Evolutionary conservation across 2,113 vertebrate genomes (phyloP), one percentile per base, ranked within the genome.

Genomic region (Vulpes ferrilata): DNA sequence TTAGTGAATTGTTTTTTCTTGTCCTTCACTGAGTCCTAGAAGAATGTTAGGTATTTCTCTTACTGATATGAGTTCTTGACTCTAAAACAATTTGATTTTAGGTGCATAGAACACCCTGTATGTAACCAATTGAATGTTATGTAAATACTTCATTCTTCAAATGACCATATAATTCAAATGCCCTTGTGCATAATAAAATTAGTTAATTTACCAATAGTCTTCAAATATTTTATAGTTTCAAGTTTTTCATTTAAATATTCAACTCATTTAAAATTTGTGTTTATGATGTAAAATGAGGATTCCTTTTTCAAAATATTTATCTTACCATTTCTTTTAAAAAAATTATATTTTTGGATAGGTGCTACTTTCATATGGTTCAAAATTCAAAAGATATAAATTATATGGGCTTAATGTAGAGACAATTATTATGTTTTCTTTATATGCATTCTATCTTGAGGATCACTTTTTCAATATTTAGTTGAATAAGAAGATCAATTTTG

Each of bases 391-490:
- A 0, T 81, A 3, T 30, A 69, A 59, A 85, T 53, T 60, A 64
- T 27, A 13, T 73, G 62, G 51, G 8, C 2, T 43, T 59, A 95
- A 59, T 30, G 1, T 84, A 84, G 20, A 88, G 53, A 59, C 9
- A 64, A 19, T 32, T 91, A 74, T 35, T 64, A 81, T 16, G 25
- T 83, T 76, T 84, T 92, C 11, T 73, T 92, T 64, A 87, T 79
- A 86, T 25, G 32, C 5, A 48, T 92, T 87, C 22, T 92, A 32
- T 43, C 65, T 35, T 74, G 55, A 76, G 1, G 88, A 76, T 84
- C 71, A 62, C 62, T 91, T 92, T 95, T 79, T 91, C 43, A 43
- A 30, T 74, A 48, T 76, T 81, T 85, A 92, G 16, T 74, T 91
- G 60, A 67, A 64, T 48, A 82, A 69, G 53, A 86, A 87, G 16